Conservation (phyloP, 2,888 invertebrate genomes). For the Synergus japonicus region DNA sequence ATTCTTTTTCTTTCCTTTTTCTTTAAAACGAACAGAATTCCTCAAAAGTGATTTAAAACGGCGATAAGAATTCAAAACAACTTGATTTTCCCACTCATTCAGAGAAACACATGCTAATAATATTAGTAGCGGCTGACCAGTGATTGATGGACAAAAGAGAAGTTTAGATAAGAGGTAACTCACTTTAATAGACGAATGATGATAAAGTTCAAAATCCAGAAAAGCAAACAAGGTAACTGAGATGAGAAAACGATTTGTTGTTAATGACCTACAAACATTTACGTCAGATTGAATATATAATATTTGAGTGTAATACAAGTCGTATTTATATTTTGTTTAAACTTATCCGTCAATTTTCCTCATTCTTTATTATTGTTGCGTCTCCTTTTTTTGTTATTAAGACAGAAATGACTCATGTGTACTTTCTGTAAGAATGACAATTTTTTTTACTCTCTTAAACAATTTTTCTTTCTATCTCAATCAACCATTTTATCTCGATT, state of each 20-base stretch:
- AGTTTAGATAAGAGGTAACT: not conserved
- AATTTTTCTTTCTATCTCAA: not conserved
- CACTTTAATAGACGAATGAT: not conserved
- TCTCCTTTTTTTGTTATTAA: not conserved
- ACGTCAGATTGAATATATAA: not conserved
- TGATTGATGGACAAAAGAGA: conserved; percentile 6
- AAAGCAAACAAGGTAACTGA: not conserved
- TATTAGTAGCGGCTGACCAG: conserved; percentile 6
- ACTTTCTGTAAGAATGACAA: too few relatives aligned
- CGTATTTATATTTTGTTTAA: not conserved
- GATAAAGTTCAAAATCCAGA: not conserved
- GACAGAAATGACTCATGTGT: not conserved
- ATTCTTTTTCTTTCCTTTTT: not conserved
- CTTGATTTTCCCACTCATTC: conserved; percentile 18
- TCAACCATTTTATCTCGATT: not conserved
- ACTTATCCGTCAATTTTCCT: not conserved
- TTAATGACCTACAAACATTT: not conserved
- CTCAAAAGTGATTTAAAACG: not conserved
- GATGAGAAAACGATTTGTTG: not conserved
- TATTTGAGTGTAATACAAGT: not conserved
- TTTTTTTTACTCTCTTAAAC: not conserved
- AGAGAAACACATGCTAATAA: conserved; percentile 11
- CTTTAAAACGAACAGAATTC: not conserved
- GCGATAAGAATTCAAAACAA: conserved; percentile 28
- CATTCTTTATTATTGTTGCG: not conserved